Conservation (phyloP, 2,113 vertebrate species). For the Sinocyclocheilus grahami region DNA sequence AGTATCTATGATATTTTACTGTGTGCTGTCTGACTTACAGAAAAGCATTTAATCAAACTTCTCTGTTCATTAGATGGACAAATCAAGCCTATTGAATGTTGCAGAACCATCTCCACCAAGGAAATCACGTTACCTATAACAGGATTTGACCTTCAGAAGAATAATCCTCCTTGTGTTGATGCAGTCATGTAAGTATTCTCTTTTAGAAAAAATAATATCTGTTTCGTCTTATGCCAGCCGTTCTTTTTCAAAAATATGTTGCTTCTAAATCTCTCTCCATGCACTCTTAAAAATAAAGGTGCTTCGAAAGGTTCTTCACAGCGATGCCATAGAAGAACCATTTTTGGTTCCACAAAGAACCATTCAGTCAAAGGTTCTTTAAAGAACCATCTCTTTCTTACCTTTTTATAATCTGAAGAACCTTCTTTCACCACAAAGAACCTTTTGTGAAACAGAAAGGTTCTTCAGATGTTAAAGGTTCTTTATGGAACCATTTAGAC, state of each 20-base stretch:
- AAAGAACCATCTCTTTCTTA: too few species aligned
- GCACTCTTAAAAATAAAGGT: too few species aligned
- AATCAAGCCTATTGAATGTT: conserved; percentile 53
- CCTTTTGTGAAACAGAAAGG: too few species aligned
- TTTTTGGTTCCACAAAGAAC: too few species aligned
- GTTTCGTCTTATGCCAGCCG: neutral
- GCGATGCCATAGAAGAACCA: too few species aligned
- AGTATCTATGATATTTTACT: neutral
- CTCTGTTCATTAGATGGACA: conserved; percentile 42
- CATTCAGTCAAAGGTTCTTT: too few species aligned
- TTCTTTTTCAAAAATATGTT: neutral
- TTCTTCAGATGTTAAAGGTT: too few species aligned
- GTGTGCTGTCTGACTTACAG: neutral
- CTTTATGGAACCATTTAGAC: too few species aligned
- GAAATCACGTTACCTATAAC: conserved; percentile 63
- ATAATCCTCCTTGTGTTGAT: conserved; percentile 42
- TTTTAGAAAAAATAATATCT: neutral
- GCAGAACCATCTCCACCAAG: conserved; percentile 54
- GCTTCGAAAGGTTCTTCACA: too few species aligned
- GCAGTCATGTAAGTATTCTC: conserved; percentile 51
- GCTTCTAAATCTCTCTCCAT: neutral
- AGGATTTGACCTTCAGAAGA: conserved; percentile 68
- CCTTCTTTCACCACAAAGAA: too few species aligned
- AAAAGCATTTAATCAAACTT: neutral
- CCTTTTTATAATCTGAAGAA: too few species aligned